A percentile compares a stretch with the other conserved stretches of the same genome.
Conservation (phyloP, 2,888 invertebrate species). For the Lingula anatina region DNA sequence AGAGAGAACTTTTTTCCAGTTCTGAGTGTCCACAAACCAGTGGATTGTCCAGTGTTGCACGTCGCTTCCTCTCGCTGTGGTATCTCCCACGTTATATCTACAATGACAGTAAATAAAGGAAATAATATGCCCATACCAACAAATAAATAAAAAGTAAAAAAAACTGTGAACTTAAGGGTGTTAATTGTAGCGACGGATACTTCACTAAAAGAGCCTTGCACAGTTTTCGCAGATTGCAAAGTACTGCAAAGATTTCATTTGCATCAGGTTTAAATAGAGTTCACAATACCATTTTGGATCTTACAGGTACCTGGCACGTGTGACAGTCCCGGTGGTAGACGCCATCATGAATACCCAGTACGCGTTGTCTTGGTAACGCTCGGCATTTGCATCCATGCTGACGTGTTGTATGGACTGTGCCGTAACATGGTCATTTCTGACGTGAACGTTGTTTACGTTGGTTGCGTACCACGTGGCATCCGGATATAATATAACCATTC, state of each 20-base stretch:
- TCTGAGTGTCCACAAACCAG: not conserved
- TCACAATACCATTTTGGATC: no score
- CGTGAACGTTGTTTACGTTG: slow-evolving; percentile 1
- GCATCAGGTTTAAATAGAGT: no score
- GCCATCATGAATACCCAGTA: slow-evolving; percentile 4
- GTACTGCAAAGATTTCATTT: no score
- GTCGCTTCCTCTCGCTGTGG: not conserved
- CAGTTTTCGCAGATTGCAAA: no score
- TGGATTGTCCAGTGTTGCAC: not conserved
- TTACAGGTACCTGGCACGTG: not conserved
- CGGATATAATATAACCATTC: slow-evolving; percentile 3
- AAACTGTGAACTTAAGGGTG: no score
- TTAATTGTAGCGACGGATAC: no score
- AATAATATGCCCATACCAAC: no score
- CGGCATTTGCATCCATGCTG: not conserved
- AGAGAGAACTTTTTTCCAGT: not conserved
- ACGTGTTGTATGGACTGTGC: slow-evolving; percentile 4
- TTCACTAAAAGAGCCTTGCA: no score
- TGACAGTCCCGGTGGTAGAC: slow-evolving; percentile 3
- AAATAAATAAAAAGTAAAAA: no score
- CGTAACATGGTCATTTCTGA: not conserved
- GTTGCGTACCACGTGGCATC: not conserved
- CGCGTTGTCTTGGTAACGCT: not conserved
- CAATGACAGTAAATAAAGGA: no score
- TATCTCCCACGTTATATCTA: not conserved